Base-by-base conservation (phyloP, 2,888 invertebrate species). In the Mechanitis messenoides region DNA sequence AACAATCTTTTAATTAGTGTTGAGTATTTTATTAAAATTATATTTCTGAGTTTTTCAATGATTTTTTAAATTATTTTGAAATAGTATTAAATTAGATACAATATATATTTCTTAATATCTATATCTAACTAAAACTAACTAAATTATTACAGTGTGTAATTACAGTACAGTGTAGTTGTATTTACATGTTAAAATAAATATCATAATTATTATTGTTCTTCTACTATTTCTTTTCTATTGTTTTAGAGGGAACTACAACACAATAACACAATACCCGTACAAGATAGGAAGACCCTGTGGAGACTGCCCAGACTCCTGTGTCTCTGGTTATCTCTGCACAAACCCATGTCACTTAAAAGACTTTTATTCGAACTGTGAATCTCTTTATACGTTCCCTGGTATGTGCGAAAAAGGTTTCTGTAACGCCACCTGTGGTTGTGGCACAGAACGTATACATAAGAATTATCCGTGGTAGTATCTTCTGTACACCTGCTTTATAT, bases 371-470 rank as follows among this genome's bases (percentile, higher is more conserved):
- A 95, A 96, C 82, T 96, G 96, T 79, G 85, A 83, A 31, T 92
- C 94, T 59, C 84, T 95, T 33, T 81, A 92, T 66, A 60, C 71
- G 12, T 74, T 85, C 86, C 55, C 83, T 66, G 74, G 74, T 45
- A 69, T 81, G 2, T 90, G 90, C 64, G 61, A 50, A 1, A 93
- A 93, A 45, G 90, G 91, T 5, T 84, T 92, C 57, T 96, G 96
- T 78, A 92, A 92, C 65, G 95, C 95, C 0, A 95, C 95, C 3
- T 96, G 96, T 78, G 82, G 83, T 57, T 95, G 95, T 77, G 88
- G 88, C 56, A 85, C 85, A 69, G 92, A 92, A 79, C 92, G 73
- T 56, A 70, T 90, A 69, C 78, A 77, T 58, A 77, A 72, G 60
- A 79, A 78, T 60, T 70, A 75, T 61, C 79, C 79, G 1, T 79